Percentiles rank a stretch among this genome's conserved stretches.
Evolutionary conservation across 1,140 invertebrate species (phyloP).

Genomic region (Drosophila parvula): DNA sequence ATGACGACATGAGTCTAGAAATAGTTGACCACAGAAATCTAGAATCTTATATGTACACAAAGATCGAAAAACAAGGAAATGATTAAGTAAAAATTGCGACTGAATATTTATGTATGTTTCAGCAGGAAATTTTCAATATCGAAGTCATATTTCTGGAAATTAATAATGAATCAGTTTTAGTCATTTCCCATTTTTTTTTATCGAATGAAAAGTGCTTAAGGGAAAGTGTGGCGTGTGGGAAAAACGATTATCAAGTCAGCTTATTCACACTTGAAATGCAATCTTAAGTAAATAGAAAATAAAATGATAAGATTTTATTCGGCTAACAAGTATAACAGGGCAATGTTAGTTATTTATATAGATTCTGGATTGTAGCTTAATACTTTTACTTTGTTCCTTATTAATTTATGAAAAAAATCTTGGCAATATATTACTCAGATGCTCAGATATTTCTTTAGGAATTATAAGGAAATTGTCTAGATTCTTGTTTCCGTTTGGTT

Average conservation of each 20-base stretch:
- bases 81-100: slow-evolving; percentile 1
- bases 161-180: background rate
- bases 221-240: background rate
- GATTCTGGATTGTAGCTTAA: too few species aligned
- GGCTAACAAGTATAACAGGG: too few species aligned
- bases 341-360: too few species aligned
- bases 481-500: slow-evolving; percentile 23
- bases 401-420: background rate
- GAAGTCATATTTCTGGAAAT: slow-evolving; percentile 8
- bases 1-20: slow-evolving; percentile 71
- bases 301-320: slow-evolving; percentile 10
- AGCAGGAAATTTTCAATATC: background rate
- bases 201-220: background rate
- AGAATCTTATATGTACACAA: background rate
- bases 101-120: slow-evolving; percentile 1
- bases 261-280: slow-evolving; percentile 22
- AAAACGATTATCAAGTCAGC: slow-evolving; percentile 15
- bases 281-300: slow-evolving; percentile 28
- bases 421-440: background rate
- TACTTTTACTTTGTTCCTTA: background rate
- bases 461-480: slow-evolving; percentile 22
- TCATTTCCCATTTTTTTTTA: background rate
- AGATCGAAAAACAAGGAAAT: background rate
- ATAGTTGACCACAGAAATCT: slow-evolving; percentile 48
- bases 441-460: slow-evolving; percentile 1